These are phyloP conservation scores for Pangasianodon gigas DNA, from an alignment of 2,113 vertebrate genomes.

Conservation along the genomic window DNA sequence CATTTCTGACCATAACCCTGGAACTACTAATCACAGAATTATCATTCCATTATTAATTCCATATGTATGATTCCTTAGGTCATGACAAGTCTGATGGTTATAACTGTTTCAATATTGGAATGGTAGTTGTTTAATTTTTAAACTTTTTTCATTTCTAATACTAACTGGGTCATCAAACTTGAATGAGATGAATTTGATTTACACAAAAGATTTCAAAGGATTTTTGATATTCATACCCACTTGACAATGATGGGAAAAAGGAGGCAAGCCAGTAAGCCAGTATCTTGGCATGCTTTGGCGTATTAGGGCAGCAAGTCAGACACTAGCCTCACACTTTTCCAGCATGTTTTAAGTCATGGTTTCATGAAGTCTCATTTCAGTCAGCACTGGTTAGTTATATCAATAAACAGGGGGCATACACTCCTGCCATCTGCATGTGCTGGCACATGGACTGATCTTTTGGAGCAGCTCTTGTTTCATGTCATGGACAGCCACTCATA, in stretches of 20 bases:
- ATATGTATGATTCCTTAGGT: background rate
- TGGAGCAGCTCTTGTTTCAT: background rate
- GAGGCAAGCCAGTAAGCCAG: background rate
- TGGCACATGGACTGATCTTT: background rate
- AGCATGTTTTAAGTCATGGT: background rate
- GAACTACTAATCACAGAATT: background rate
- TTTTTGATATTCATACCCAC: background rate
- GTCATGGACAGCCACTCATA: background rate
- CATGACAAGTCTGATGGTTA: background rate
- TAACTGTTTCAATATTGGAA: background rate
- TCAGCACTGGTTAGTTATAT: background rate
- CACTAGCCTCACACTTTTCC: background rate
- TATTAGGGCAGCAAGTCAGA: background rate
- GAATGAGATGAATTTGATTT: background rate
- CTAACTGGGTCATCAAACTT: background rate
- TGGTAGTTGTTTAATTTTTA: background rate
- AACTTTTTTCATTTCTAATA: background rate
- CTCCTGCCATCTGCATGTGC: background rate
- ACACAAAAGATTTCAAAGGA: background rate
- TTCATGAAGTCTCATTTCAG: background rate
- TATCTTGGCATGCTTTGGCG: background rate
- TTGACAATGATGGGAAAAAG: background rate
- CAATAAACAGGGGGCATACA: background rate
- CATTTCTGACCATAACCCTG: background rate
- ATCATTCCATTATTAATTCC: background rate